These are phyloP conservation scores for Phoxinus phoxinus DNA, from an alignment of 2,113 vertebrate species.

Conservation along the genomic window DNA sequence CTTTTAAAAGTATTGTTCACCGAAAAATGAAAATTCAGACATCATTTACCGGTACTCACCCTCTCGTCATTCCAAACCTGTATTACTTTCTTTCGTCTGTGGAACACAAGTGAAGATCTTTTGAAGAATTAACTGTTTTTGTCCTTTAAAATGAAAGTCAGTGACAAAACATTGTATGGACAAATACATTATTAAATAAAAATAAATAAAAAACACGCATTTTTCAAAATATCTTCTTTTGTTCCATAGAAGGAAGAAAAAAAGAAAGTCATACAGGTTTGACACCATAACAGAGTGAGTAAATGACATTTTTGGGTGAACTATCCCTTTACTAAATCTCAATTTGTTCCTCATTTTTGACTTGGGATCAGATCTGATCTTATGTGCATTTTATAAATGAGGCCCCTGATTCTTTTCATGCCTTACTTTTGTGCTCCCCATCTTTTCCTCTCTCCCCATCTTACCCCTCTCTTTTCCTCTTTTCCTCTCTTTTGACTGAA, in stretches of 20 bases:
- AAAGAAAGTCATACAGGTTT: not conserved
- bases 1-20: not conserved
- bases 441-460: slow-evolving; percentile 23
- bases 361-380: not conserved
- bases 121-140: not conserved
- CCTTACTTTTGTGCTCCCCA: slow-evolving; percentile 10
- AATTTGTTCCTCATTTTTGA: slow-evolving; percentile 22
- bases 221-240: not conserved
- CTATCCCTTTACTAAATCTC: slow-evolving; percentile 9
- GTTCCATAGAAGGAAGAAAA: not conserved
- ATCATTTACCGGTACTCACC: not conserved
- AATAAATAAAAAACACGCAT: not conserved
- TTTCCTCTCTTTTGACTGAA: slow-evolving; percentile 71
- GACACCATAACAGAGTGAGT: not conserved
- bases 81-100: not conserved
- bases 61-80: not conserved
- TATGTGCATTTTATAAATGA: slow-evolving; percentile 32
- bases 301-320: slow-evolving; percentile 2
- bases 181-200: no score
- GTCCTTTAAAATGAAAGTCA: not conserved
- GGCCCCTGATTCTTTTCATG: slow-evolving; percentile 5
- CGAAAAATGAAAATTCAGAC: not conserved
- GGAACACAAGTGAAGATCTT: not conserved
- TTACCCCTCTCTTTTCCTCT: slow-evolving; percentile 1
- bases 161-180: not conserved